Evolutionary conservation across 2,113 vertebrate species (phyloP).

Genomic region (Promerops cafer): DNA sequence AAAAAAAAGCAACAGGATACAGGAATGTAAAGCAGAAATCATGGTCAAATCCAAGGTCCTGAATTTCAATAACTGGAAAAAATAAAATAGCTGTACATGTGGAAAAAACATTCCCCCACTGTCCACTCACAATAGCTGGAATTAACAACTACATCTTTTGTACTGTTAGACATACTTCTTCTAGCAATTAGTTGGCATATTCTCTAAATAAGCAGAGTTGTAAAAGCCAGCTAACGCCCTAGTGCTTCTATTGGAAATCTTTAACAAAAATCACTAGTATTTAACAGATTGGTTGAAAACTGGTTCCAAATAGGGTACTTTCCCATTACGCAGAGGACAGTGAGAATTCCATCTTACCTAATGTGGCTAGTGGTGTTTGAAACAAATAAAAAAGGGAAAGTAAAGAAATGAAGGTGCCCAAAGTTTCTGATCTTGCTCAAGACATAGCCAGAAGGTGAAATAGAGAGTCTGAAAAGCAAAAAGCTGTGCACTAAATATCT

Average conservation of each 20-base stretch:
- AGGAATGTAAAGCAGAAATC: not conserved
- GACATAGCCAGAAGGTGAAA: not conserved
- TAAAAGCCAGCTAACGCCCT: not conserved
- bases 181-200: not conserved
- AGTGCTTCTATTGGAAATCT: not conserved
- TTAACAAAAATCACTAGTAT: not conserved
- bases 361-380: not conserved
- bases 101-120: not conserved
- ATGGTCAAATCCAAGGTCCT: not conserved
- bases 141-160: not conserved
- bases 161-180: not conserved
- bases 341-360: conserved; percentile 17
- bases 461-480: not conserved
- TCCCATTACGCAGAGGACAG: not conserved
- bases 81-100: not conserved
- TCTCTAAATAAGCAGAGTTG: not conserved
- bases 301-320: not conserved
- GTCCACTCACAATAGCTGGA: not conserved
- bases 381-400: conserved; percentile 13
- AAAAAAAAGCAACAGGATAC: not conserved
- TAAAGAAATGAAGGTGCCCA: not conserved
- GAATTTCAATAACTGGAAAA: not conserved
- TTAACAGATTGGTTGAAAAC: not conserved
- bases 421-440: conserved; percentile 3
- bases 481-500: not conserved